Base-by-base conservation (phyloP, 2,113 vertebrate genomes). In the Fukomys damarensis region DNA sequence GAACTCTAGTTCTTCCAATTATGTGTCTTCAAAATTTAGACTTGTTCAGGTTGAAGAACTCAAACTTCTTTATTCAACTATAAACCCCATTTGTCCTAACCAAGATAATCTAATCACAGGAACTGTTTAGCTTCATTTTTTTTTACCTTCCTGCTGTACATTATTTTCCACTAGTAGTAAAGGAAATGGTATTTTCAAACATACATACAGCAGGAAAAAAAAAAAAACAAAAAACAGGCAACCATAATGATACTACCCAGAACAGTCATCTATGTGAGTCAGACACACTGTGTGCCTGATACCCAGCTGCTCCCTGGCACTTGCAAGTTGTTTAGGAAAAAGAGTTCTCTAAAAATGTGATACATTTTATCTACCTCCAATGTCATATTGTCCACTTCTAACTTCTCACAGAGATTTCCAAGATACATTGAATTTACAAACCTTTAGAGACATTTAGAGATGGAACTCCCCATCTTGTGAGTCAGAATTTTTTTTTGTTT, bases 1-100 rank as follows among this genome's bases (percentile, higher is more conserved):
- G 3, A 86, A 84, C 22, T 43, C 91, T 19, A 65, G 7, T 9
- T 86, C 61, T 94, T 79, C 56, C 24, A 56, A 49, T 22, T 46
- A 20, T 91, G 10, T 80, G 90, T 72, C 72, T 35, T 95, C 70
- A 80, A 96, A 95, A 70, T 86, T 46, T 85, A 82, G 22, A 92
- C 3, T 91, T 32, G 20, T 16, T 52, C 32, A 4, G 30, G 4
- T 81, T 26, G 26, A 65, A 94, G 46, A 84, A 85, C 8, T 30
- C 12, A 52, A 68, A 56, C 6, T 90, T 91, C 43, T 74, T 94
- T 61, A 93, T 81, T 90, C 43, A 88, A 41, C 22, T 72, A 43
- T 90, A 86, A 92, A 43, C 7, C 5, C 22, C 38, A 79, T 61
- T 28, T 86, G n/a, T 19, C n/a, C 6, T 49, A 43, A 87, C 72